Evolutionary conservation across 2,113 vertebrate genomes (phyloP).

Genomic region (Craseonycteris thonglongyai): DNA sequence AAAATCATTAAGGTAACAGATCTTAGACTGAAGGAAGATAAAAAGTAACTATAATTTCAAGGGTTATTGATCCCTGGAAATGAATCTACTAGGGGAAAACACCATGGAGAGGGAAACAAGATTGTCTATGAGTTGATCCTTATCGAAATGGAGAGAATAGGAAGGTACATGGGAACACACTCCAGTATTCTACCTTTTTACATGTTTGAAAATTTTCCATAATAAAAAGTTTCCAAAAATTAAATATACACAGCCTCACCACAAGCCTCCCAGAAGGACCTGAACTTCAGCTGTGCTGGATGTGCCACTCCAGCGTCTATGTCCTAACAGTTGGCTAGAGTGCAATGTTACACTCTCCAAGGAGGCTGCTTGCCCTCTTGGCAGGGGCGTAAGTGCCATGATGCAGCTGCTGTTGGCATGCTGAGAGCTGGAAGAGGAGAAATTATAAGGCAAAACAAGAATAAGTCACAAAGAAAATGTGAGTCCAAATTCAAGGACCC

Average conservation of each 20-base stretch:
- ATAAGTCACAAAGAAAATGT: constrained; percentile 52
- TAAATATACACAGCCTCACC: neutral
- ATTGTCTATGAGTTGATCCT: neutral
- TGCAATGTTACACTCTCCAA: constrained; percentile 7
- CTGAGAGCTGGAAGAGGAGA: constrained; percentile 53
- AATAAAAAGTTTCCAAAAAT: neutral
- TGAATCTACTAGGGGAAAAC: neutral
- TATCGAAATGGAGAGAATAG: neutral
- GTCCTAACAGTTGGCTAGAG: constrained; percentile 53
- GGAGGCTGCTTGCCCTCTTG: constrained; percentile 62
- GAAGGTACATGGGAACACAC: neutral
- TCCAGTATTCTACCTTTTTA: neutral
- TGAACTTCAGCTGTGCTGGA: neutral
- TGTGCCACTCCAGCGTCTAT: neutral
- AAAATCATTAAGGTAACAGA: neutral
- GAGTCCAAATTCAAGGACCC: constrained; percentile 61
- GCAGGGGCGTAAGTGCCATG: constrained; percentile 56
- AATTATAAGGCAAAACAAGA: constrained; percentile 49
- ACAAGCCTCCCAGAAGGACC: neutral
- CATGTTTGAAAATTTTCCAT: neutral
- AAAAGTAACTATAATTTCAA: neutral
- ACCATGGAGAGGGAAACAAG: neutral
- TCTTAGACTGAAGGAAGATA: neutral
- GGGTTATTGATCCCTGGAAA: neutral
- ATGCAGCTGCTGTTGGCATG: constrained; percentile 69